A percentile compares a stretch with the other conserved stretches of the same genome.
These are phyloP conservation scores for Mus caroli DNA, from an alignment of 2,797 vertebrate species.

Conservation along the genomic window DNA sequence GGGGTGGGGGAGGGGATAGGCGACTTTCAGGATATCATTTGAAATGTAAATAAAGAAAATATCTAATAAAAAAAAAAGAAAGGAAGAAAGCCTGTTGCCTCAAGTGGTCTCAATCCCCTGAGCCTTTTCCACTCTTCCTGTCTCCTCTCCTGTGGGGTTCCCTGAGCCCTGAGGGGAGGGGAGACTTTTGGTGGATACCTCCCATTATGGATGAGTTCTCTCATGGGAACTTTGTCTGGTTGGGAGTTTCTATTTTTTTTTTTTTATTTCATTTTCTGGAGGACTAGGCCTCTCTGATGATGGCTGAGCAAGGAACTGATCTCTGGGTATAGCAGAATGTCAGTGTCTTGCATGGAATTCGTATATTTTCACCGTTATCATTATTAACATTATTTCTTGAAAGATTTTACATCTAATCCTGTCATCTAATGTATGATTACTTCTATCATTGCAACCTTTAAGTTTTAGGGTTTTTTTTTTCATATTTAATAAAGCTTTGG, in stretches of 20 bases:
- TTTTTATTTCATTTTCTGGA: background rate
- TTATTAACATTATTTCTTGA: background rate
- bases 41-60: too few species aligned
- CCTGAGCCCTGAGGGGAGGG: background rate
- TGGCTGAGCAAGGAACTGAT: background rate
- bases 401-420: background rate
- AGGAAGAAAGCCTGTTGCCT: background rate
- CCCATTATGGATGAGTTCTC: background rate
- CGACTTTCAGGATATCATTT: too few species aligned
- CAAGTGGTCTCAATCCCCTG: background rate
- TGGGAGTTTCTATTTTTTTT: background rate
- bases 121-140: background rate
- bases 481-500: background rate
- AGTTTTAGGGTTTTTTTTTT: background rate
- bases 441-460: background rate
- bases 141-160: background rate
- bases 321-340: too few species aligned
- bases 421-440: background rate
- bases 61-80: background rate
- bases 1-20: too few species aligned
- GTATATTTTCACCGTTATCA: background rate
- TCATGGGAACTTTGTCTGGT: too few species aligned
- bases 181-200: background rate
- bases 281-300: background rate
- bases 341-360: background rate